These are phyloP conservation scores for Stenodera caucasica DNA, from an alignment of 2,888 invertebrate species.

Conservation along the genomic window DNA sequence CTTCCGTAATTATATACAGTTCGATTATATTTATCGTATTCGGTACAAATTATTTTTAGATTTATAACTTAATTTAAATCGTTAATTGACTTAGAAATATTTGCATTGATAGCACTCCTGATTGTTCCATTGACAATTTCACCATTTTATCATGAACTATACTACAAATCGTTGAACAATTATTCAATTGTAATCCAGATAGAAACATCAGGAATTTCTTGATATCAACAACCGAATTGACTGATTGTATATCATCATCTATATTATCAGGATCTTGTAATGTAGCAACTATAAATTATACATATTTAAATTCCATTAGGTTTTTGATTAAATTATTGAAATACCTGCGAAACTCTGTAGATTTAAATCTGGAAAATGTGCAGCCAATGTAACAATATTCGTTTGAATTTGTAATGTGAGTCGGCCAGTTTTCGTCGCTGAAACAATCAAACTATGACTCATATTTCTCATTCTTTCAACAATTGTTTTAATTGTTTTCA, in stretches of 20 bases:
- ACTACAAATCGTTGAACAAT: slow-evolving; percentile 73
- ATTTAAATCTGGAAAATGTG: slow-evolving; percentile 74
- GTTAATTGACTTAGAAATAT: slow-evolving; percentile 77
- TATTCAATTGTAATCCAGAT: slow-evolving; percentile 75
- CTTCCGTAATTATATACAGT: slow-evolving; percentile 62
- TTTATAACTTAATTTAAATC: slow-evolving; percentile 26
- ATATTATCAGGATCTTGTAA: slow-evolving; percentile 19
- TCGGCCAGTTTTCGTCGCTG: slow-evolving; percentile 72
- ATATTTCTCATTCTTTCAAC: slow-evolving; percentile 85
- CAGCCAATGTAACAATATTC: slow-evolving; percentile 77
- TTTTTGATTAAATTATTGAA: slow-evolving; percentile 17
- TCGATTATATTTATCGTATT: slow-evolving; percentile 41
- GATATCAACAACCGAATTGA: slow-evolving; percentile 71
- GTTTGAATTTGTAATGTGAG: slow-evolving; percentile 77
- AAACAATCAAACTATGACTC: slow-evolving; percentile 69
- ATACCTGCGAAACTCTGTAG: slow-evolving; percentile 65
- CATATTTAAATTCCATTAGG: too few species aligned
- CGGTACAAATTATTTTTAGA: slow-evolving; percentile 2
- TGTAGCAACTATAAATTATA: slow-evolving; percentile 17
- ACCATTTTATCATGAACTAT: slow-evolving; percentile 74
- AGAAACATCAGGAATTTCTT: slow-evolving; percentile 80
- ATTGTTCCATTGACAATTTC: slow-evolving; percentile 72
- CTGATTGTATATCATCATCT: slow-evolving; percentile 54
- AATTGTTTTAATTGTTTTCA: slow-evolving; percentile 75
- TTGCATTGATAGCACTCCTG: slow-evolving; percentile 75